Conservation (phyloP, 2,888 invertebrate genomes). For the Lasioglossum oenotherae region DNA sequence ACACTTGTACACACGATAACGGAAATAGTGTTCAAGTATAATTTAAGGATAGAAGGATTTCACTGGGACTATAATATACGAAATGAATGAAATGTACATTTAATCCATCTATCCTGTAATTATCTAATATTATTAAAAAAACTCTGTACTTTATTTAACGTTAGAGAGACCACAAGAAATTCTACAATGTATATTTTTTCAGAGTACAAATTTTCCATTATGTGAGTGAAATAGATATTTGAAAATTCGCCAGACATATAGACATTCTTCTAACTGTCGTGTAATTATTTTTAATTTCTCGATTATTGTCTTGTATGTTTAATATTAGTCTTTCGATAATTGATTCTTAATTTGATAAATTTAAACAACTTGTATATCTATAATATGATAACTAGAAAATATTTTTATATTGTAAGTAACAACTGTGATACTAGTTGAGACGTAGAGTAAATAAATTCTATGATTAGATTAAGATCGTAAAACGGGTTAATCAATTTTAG, state of each 20-base stretch:
- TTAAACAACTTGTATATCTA: constrained; percentile 21
- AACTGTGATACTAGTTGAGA: constrained; percentile 58
- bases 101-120: constrained; percentile 30
- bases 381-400: constrained; percentile 5
- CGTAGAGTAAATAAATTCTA: constrained; percentile 33
- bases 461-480: constrained; percentile 22
- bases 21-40: constrained; percentile 16
- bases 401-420: constrained; percentile 41
- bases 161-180: background rate
- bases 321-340: constrained; percentile 1
- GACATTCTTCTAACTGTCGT: background rate
- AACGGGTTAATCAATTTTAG: background rate
- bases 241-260: background rate
- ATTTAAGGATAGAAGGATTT: constrained; percentile 22
- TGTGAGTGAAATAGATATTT: background rate
- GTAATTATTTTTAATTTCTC: constrained; percentile 8
- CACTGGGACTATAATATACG: constrained; percentile 11
- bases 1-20: constrained; percentile 9
- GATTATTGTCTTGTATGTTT: background rate
- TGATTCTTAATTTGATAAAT: constrained; percentile 20
- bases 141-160: background rate
- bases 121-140: constrained; percentile 7
- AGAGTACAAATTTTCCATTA: constrained; percentile 29
- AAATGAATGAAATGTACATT: constrained; percentile 22
- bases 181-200: constrained; percentile 13